phyloP scores from a whole-genome alignment of 2,888 invertebrate species.

The Napeogenes sylphis region DNA sequence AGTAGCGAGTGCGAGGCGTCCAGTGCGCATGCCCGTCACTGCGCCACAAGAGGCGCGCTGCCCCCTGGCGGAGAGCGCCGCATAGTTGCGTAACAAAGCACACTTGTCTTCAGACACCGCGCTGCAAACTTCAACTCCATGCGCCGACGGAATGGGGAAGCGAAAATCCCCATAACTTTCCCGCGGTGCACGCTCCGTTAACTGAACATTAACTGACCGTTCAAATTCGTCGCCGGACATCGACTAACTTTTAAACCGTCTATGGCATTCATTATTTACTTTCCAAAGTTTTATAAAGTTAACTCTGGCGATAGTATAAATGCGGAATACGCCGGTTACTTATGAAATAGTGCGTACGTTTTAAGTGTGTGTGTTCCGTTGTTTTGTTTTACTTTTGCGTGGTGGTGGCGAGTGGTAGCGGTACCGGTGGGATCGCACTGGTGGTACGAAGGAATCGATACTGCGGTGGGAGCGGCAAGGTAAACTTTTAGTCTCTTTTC shows the following conservation, averaged over 20 bases:
- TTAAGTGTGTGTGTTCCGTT: constrained; percentile 64
- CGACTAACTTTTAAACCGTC: constrained; percentile 5
- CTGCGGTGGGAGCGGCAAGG: constrained; percentile 73
- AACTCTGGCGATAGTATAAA: constrained; percentile 53
- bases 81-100: constrained; percentile 76
- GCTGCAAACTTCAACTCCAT: constrained; percentile 68
- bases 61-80: constrained; percentile 73
- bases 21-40: constrained; percentile 75
- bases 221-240: constrained; percentile 5
- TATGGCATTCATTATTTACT: constrained; percentile 47
- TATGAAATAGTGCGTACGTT: constrained; percentile 57
- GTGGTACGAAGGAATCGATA: constrained; percentile 71
- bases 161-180: constrained; percentile 67
- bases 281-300: constrained; percentile 56
- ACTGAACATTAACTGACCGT: constrained; percentile 5
- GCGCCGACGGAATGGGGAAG: constrained; percentile 60
- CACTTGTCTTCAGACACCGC: constrained; percentile 67
- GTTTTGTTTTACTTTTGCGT: constrained; percentile 67
- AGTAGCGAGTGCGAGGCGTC: constrained; percentile 29
- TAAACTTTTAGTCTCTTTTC: constrained; percentile 50
- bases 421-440: constrained; percentile 57
- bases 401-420: constrained; percentile 54
- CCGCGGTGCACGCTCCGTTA: constrained; percentile 53
- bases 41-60: constrained; percentile 72
- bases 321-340: constrained; percentile 58